phyloP scores from a whole-genome alignment of 2,888 invertebrate species.

The Poecilus cupreus region DNA sequence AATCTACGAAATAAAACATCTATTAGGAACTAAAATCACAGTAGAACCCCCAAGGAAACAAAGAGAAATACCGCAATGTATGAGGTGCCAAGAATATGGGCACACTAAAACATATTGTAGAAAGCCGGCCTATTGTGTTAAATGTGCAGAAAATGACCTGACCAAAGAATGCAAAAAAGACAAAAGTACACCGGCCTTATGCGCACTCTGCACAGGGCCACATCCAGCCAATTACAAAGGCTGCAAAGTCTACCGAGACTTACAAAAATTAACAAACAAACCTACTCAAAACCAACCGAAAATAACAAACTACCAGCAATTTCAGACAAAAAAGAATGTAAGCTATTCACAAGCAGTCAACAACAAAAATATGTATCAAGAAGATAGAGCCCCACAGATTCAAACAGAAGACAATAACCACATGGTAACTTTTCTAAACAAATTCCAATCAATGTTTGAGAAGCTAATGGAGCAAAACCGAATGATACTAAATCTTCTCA shows the following conservation, averaged over 20 bases:
- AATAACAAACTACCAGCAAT: background rate
- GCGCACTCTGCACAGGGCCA: constrained; percentile 52
- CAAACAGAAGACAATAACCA: background rate
- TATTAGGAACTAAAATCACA: too few relatives aligned
- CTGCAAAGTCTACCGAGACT: constrained; percentile 52
- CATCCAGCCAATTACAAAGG: constrained; percentile 28
- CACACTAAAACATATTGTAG: constrained; percentile 61
- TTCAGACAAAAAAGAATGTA: background rate
- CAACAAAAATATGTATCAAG: background rate
- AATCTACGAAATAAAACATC: too few relatives aligned
- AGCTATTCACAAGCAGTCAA: background rate
- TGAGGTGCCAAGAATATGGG: constrained; percentile 61
- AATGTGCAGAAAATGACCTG: constrained; percentile 59
- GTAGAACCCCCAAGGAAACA: constrained; percentile 59
- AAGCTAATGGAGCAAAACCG: constrained; percentile 57
- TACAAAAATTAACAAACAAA: constrained; percentile 49
- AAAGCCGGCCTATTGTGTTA: constrained; percentile 58
- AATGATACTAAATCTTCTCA: constrained; percentile 58
- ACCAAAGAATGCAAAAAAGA: constrained; percentile 49
- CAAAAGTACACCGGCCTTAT: constrained; percentile 41
- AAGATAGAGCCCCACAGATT: background rate
- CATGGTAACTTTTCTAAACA: constrained; percentile 11
- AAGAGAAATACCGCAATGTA: constrained; percentile 60
- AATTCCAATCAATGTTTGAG: constrained; percentile 23
- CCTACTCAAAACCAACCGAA: background rate